A percentile compares a stretch with the other conserved stretches of the same genome.
phyloP scores from a whole-genome alignment of 2,888 invertebrate genomes.

The Drosophila buzzatii region DNA sequence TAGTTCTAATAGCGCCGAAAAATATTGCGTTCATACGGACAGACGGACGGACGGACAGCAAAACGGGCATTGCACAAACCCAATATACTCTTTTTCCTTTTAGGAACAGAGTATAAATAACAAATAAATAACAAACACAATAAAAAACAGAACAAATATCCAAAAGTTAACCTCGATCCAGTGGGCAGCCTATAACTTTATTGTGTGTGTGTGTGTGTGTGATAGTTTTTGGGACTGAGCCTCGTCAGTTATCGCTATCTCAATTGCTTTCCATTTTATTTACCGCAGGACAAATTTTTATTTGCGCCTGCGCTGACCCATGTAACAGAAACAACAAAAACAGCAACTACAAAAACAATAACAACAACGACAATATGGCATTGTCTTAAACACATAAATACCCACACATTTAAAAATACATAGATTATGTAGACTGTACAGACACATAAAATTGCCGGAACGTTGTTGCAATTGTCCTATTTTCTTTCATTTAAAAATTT shows the following conservation, averaged over 20 bases:
- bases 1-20: no score
- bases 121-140: no score
- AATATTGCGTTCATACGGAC: no score
- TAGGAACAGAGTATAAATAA: no score
- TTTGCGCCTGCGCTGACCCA: slow-evolving; percentile 65
- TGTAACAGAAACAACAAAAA: no score
- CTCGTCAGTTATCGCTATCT: slow-evolving; percentile 69
- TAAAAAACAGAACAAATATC: no score
- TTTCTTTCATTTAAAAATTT: slow-evolving; percentile 72
- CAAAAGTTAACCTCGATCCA: slow-evolving; percentile 68
- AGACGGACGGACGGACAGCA: no score
- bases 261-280: slow-evolving; percentile 78
- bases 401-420: slow-evolving; percentile 16
- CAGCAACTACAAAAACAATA: no score
- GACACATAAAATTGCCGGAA: slow-evolving; percentile 72
- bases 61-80: no score
- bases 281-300: slow-evolving; percentile 79
- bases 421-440: neutral
- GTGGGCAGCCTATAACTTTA: no score
- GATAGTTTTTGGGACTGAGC: slow-evolving; percentile 16
- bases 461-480: slow-evolving; percentile 77
- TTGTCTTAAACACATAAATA: slow-evolving; percentile 60
- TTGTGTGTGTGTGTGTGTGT: slow-evolving; percentile 9
- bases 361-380: slow-evolving; percentile 45
- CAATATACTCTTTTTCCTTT: no score